These are phyloP conservation scores for Drosophila malerkotliana DNA, from an alignment of 1,140 invertebrate genomes.

Conservation along the genomic window DNA sequence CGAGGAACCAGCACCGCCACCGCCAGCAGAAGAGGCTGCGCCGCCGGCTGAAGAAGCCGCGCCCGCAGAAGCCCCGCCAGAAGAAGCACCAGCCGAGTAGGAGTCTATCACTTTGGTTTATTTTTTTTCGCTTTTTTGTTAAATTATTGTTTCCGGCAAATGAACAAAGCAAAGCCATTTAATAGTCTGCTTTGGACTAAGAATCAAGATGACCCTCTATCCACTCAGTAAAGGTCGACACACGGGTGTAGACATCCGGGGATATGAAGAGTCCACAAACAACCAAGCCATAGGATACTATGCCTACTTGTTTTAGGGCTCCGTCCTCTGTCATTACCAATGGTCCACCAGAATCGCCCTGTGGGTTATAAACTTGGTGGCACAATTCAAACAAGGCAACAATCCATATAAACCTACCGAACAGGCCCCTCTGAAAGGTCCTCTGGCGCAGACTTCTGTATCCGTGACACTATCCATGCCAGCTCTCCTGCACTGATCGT, in stretches of 20 bases:
- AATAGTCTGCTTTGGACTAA: neutral
- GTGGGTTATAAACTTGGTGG: constrained; percentile 14
- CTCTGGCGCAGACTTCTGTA: constrained; percentile 84
- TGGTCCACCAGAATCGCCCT: constrained; percentile 91
- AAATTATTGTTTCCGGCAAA: constrained; percentile 36
- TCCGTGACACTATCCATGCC: constrained; percentile 73
- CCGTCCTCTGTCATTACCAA: constrained; percentile 75
- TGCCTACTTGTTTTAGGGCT: constrained; percentile 85
- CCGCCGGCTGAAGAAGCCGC: constrained; percentile 10
- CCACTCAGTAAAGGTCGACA: constrained; percentile 84
- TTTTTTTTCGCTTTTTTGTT: constrained; percentile 14
- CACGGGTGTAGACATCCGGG: constrained; percentile 86
- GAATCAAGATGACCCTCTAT: constrained; percentile 57
- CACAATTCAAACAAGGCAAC: neutral
- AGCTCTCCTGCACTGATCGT: constrained; percentile 50
- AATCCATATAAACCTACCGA: constrained; percentile 47
- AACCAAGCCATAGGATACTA: constrained; percentile 88
- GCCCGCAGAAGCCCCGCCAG: constrained; percentile 3
- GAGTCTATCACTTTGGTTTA: neutral
- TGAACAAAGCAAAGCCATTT: neutral
- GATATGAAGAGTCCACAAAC: constrained; percentile 84
- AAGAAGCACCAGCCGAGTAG: constrained; percentile 23
- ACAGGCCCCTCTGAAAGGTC: constrained; percentile 83
- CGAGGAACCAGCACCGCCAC: constrained; percentile 9
- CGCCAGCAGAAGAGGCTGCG: constrained; percentile 7